phyloP scores from a whole-genome alignment of 2,888 invertebrate genomes.

The Mechanitis messenoides region DNA sequence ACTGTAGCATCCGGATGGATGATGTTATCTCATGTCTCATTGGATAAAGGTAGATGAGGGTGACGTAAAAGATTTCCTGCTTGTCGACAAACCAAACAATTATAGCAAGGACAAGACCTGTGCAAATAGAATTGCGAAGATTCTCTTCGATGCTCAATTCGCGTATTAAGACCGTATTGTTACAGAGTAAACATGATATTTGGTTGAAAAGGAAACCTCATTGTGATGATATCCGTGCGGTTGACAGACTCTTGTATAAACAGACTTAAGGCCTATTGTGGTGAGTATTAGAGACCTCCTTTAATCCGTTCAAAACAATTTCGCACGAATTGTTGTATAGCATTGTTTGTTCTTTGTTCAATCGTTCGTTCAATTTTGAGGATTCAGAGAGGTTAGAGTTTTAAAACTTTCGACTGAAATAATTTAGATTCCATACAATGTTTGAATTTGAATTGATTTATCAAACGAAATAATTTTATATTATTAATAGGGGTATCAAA shows the following conservation, averaged over 20 bases:
- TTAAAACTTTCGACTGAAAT: constrained; percentile 14
- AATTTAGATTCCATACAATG: constrained; percentile 10
- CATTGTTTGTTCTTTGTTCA: constrained; percentile 40
- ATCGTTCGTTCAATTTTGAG: constrained; percentile 35
- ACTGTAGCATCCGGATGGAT: no score
- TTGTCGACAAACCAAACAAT: constrained; percentile 17
- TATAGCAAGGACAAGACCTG: constrained; percentile 19
- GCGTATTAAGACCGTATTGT: constrained; percentile 17
- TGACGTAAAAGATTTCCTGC: constrained; percentile 2
- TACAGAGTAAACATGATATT: constrained; percentile 54
- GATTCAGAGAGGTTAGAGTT: constrained; percentile 19
- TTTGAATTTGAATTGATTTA: constrained; percentile 9
- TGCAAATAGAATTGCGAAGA: constrained; percentile 16
- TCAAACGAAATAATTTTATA: neutral
- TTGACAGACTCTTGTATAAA: constrained; percentile 60
- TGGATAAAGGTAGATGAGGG: neutral
- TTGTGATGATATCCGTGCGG: constrained; percentile 56
- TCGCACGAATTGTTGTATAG: constrained; percentile 46
- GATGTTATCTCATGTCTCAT: constrained; percentile 2
- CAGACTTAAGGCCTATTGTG: constrained; percentile 52
- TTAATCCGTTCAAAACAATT: constrained; percentile 59
- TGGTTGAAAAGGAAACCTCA: constrained; percentile 51
- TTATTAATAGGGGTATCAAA: neutral
- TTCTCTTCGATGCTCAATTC: constrained; percentile 22
- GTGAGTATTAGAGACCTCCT: constrained; percentile 50